A percentile compares a stretch with the other conserved stretches of the same genome.
phyloP scores from a whole-genome alignment of 2,888 invertebrate species.

The Cosmorhoe ocellata region DNA sequence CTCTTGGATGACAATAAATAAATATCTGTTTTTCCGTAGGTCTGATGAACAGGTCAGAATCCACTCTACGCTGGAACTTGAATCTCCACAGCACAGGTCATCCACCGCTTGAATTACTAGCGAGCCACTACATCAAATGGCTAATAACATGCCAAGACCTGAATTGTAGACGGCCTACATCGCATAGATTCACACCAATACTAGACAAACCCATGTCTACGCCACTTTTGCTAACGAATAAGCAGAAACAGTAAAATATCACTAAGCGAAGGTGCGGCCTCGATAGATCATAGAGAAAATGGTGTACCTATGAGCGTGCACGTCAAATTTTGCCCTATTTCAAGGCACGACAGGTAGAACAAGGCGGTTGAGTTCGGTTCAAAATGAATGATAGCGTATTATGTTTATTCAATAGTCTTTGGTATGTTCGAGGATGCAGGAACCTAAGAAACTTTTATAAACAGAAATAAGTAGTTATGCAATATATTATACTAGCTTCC shows the following conservation, averaged over 20 bases:
- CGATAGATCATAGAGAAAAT: constrained; percentile 1
- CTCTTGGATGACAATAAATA: no score
- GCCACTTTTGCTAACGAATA: constrained; percentile 56
- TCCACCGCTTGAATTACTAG: neutral
- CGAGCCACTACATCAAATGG: constrained; percentile 24
- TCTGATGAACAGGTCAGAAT: neutral
- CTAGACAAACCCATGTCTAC: constrained; percentile 31
- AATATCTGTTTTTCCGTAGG: no score
- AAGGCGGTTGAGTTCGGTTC: no score
- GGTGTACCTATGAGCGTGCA: no score
- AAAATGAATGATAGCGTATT: no score
- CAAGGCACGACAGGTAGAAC: no score
- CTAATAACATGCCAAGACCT: constrained; percentile 29
- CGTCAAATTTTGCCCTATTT: no score
- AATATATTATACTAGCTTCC: no score
- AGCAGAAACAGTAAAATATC: constrained; percentile 29
- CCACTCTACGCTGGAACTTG: neutral
- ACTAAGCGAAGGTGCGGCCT: constrained; percentile 20
- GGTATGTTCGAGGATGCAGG: no score
- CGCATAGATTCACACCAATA: constrained; percentile 12
- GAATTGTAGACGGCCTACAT: constrained; percentile 9
- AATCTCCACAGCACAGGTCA: neutral
- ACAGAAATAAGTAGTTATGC: no score
- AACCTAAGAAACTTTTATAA: no score
- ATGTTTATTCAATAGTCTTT: no score